Base-by-base conservation (phyloP, 2,888 invertebrate species). In the Dynastes grantii region DNA sequence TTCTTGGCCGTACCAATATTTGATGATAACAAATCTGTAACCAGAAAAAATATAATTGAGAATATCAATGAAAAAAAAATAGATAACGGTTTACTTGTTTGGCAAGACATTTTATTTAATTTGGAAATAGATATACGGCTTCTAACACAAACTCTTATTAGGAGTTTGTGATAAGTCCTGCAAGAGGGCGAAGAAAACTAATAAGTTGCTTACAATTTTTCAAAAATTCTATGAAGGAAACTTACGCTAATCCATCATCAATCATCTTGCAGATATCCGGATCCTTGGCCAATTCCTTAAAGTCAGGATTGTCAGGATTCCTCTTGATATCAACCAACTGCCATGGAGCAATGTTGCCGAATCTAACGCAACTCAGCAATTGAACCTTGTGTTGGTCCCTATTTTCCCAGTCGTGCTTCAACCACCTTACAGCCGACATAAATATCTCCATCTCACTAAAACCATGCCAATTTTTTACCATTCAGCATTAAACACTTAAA, bases 391-490 rank as follows among this genome's bases (percentile, higher is more conserved):
- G 85, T 27, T 89, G 87, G 27, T 91, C 90, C 0, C 96, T 90
- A 1, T 90, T 88, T 0, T 91, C 85, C 95, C 95, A 95, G 83
- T 94, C 91, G 68, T 92, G 91, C 86, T 93, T 92, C 29, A 96
- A 86, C 96, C 96, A 96, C 27, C 95, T 91, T 0, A 95, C 93
- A 0, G 93, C 95, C 0, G 95, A 92, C 94, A 96, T 95, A 61
- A 95, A 91, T 0, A 95, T 92, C 88, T 95, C 94, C 90, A 94
- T 92, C 88, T 95, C 94, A 84, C 92, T 92, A 76, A 22, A 58
- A 8, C 4, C 16, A 27, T 22, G 2, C 8, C 3, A 1, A 16
- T 11, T 16, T 16, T 13, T 11, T n/a, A 9, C 51, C 51, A 51
- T 53, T 53, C n/a, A 58, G 22, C 55, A 8, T 27, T 16, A 16